Base-by-base conservation (phyloP, 2,797 vertebrate genomes). In the Prionace glauca region DNA sequence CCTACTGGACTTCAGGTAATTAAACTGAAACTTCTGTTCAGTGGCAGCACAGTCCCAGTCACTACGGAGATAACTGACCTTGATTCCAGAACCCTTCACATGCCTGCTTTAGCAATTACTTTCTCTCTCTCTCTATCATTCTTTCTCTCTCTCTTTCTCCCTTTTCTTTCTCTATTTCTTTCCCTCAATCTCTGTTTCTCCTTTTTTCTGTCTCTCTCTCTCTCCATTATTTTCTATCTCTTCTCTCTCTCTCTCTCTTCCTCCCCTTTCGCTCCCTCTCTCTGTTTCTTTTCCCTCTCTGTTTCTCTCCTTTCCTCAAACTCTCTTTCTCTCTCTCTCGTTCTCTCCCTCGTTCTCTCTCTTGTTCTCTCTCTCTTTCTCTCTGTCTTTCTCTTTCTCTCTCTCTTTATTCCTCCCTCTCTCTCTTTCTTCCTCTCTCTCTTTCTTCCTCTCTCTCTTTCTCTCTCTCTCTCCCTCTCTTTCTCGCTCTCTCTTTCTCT, bases 1-100 rank as follows among this genome's bases (percentile, higher is more conserved):
- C 98, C 98, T 41, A 96, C 96, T 90, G 99, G 99, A 95, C 97
- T 99, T 67, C 99, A 99, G 98, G 99, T 99, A 74, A 65, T 96
- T 96, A 50, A 92, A 69, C n/a, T 41, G 67, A n/a, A 18, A 3
- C 0, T 1, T 14, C 50, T 3, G 0, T 3, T 14, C 26, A 1
- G 24, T n/a, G 77, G 16, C n/a, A 36, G 3, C 26, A 7, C 36
- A 18, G 5, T 84, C 79, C 36, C 36, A 9, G 26, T 11, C 36
- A 41, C 24, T 0, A 41, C 4, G 4, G 79, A 41, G 79, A 0
- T 20, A 36, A 22, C 8, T 81, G 79, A 18, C 79, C 79, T 4
- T 81, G n/a, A 5, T 41, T 81, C 79, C 18, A 1, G 41, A 41
- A 81, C 16, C 16, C 79, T 41, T 41, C 18, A 22, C 0, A 41